Base-by-base conservation (phyloP, 2,113 vertebrate species). In the Oncorhynchus kisutch region DNA sequence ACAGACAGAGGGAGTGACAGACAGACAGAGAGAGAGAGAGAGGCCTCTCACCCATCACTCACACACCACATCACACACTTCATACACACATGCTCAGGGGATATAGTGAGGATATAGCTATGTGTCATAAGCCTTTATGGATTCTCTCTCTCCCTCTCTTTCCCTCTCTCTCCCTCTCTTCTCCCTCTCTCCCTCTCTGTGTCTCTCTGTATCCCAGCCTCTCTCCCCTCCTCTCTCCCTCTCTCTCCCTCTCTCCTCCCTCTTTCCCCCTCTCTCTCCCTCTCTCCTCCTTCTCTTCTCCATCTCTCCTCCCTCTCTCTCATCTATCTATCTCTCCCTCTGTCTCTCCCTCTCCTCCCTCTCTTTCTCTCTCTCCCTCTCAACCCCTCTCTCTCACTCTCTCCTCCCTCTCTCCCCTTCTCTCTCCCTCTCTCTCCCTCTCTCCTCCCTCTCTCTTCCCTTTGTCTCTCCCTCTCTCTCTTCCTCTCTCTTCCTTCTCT, bases 1-100 rank as follows among this genome's bases (percentile, higher is more conserved):
- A 70, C 49, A n/a, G 57, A 39, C 7, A 39, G 39, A 39, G 1
- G 9, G 39, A 45, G 2, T 2, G 7, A 39, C 87, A 91, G 91
- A 85, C 89, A 89, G 18, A 22, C 20, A 60, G 89, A 89, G 20
- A 22, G 59, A 62, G 20, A 65, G 22, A 62, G 48, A 24, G 59
- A 22, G 27, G 14, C 67, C 29, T 34, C 22, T 45, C n/a, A 34
- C 67, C 54, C 54, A 49, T 67, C n/a, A 67, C 69, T 72, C 69
- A 76, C 73, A 71, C 72, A 59, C 67, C 22, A 24, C 22, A 70
- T 27, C 20, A 74, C 65, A n/a, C 24, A 54, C 24, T 22, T 62
- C 67, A 73, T 66, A 31, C 2, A 64, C 11, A 8, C 87, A 90
- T 91, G 88, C 71, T 24, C 20, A 22, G 59, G 59, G 59, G 59